phyloP scores from a whole-genome alignment of 2,113 vertebrate species.

The Pimephales promelas region DNA sequence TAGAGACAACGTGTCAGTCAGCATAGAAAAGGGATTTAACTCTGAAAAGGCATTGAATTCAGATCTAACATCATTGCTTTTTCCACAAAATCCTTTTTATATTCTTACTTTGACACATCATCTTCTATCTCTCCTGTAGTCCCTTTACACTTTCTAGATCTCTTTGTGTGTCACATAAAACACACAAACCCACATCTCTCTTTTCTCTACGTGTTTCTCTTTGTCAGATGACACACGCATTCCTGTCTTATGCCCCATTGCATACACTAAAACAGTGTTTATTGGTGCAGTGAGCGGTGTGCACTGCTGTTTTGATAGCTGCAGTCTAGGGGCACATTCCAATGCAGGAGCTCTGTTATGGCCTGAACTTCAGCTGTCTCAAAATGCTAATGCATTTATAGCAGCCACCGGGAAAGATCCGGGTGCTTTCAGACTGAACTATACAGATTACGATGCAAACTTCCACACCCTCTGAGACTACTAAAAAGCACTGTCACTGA shows the following conservation, averaged over 20 bases:
- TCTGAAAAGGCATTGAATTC: not conserved
- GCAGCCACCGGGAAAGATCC: constrained; percentile 3
- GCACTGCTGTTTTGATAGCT: constrained; percentile 30
- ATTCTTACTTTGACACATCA: not conserved
- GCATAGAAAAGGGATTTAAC: not conserved
- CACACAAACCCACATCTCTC: not conserved
- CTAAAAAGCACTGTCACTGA: constrained; percentile 20
- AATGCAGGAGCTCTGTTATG: constrained; percentile 15
- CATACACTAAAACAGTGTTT: constrained; percentile 18
- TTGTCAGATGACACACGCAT: constrained; percentile 14
- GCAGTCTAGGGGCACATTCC: constrained; percentile 17
- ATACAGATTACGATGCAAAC: constrained; percentile 21
- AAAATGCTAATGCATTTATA: constrained; percentile 33
- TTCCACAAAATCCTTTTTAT: constrained; percentile 6
- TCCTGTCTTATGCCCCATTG: constrained; percentile 21
- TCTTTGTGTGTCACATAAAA: constrained; percentile 23
- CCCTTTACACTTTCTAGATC: not conserved
- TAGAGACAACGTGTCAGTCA: not conserved
- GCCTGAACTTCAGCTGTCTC: constrained; percentile 21
- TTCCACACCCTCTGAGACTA: not conserved
- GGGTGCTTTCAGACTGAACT: constrained; percentile 26
- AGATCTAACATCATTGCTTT: not conserved
- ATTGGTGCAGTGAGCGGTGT: constrained; percentile 23
- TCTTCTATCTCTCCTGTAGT: constrained; percentile 21
- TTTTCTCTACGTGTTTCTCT: not conserved